phyloP scores from a whole-genome alignment of 2,113 vertebrate species.

The Nyctibius bracteatus region DNA sequence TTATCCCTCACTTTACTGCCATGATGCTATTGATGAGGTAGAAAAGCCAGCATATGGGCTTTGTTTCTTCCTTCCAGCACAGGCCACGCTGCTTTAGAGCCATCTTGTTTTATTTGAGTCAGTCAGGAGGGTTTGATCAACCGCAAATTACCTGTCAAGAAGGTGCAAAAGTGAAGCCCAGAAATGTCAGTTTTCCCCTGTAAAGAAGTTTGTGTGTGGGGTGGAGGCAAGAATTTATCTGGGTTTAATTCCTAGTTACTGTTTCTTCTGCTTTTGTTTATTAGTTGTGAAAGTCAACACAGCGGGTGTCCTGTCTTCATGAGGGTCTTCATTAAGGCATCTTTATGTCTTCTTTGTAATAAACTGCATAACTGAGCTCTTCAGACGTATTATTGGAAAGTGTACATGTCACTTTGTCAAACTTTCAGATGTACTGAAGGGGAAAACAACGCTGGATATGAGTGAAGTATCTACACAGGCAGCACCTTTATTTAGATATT shows the following conservation, averaged over 20 bases:
- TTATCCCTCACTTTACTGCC: neutral
- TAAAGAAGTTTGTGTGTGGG: neutral
- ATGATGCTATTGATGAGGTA: rapidly evolving
- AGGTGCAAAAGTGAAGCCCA: neutral
- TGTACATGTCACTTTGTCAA: neutral
- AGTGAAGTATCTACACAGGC: neutral
- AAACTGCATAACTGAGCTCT: neutral
- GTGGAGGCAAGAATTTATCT: neutral
- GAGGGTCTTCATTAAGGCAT: neutral
- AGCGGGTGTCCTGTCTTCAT: neutral
- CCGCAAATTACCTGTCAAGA: neutral
- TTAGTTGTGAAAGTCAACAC: neutral
- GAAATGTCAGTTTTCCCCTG: neutral
- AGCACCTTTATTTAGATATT: neutral
- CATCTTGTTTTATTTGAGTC: neutral
- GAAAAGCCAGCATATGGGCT: neutral
- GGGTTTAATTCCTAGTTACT: neutral
- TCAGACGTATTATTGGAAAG: neutral
- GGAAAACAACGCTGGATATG: neutral
- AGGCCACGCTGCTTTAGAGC: neutral
- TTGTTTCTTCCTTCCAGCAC: neutral
- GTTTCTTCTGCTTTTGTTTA: neutral
- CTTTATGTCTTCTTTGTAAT: neutral
- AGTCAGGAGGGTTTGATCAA: neutral
- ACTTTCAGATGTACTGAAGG: neutral